Conservation (phyloP, 2,113 vertebrate species). For the Passerina amoena region DNA sequence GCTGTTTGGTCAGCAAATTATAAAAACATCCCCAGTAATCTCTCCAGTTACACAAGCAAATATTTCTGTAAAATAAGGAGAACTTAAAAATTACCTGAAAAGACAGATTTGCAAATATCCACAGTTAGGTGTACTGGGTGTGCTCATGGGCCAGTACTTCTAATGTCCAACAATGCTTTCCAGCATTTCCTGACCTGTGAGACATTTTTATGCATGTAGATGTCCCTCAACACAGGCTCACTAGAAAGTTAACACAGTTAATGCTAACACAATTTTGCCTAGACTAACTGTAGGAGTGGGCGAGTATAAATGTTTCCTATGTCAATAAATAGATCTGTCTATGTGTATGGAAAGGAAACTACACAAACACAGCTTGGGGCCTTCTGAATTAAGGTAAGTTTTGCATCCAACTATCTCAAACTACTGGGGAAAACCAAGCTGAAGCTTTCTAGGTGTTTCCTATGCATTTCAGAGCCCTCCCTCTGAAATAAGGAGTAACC, state of each 20-base stretch:
- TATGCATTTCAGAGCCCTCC: not conserved
- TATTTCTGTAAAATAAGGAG: not conserved
- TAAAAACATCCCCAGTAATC: not conserved
- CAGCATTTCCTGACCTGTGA: not conserved
- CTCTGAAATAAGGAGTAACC: not conserved
- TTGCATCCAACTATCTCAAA: not conserved
- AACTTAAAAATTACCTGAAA: not conserved
- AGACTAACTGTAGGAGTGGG: not conserved
- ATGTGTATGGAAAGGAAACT: not conserved
- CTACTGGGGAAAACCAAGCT: not conserved
- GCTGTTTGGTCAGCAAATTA: not conserved
- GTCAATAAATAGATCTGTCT: not conserved
- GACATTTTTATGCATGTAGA: not conserved
- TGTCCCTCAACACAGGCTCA: not conserved
- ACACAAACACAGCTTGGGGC: not conserved
- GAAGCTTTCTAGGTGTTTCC: not conserved
- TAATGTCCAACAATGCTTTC: not conserved
- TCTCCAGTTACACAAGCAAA: not conserved
- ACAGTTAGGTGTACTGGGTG: not conserved
- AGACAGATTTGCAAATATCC: not conserved
- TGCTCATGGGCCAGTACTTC: not conserved
- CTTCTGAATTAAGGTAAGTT: not conserved
- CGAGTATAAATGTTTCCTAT: accelerated
- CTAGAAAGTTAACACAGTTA: not conserved
- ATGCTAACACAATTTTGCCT: not conserved